phyloP scores from a whole-genome alignment of 2,797 vertebrate genomes.

The Pelodytes ibericus region DNA sequence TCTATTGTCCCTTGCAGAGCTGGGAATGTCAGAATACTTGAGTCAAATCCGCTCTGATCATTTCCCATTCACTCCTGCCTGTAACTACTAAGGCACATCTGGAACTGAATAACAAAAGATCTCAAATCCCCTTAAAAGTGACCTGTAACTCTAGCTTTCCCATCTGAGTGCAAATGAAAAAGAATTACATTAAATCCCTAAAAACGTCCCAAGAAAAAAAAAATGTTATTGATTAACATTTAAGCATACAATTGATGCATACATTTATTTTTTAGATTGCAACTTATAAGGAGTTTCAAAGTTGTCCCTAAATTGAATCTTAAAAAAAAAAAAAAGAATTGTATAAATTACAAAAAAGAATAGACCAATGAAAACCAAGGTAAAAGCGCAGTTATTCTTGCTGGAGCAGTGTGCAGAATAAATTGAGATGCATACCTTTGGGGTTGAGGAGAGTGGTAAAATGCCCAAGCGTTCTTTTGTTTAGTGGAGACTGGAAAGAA shows the following conservation, averaged over 20 bases:
- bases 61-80: conserved; percentile 1
- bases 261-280: too few relatives aligned
- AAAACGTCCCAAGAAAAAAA: too few relatives aligned
- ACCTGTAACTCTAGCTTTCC: neutral
- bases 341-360: neutral
- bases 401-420: neutral
- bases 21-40: neutral
- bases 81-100: conserved; percentile 35
- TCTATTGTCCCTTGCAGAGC: conserved; percentile 4
- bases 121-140: neutral
- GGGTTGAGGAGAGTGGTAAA: conserved; percentile 58
- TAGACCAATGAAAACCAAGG: neutral
- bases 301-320: neutral
- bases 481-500: conserved; percentile 63
- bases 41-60: conserved; percentile 42
- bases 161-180: too few relatives aligned
- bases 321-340: neutral
- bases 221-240: too few relatives aligned
- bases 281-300: too few relatives aligned
- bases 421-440: conserved; percentile 51
- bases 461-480: conserved; percentile 76
- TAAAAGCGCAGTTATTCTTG: neutral
- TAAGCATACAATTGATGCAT: too few relatives aligned
- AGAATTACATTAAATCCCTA: too few relatives aligned
- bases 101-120: neutral